Conservation (phyloP, 2,113 vertebrate genomes). For the Gymnocephalus cernua region DNA sequence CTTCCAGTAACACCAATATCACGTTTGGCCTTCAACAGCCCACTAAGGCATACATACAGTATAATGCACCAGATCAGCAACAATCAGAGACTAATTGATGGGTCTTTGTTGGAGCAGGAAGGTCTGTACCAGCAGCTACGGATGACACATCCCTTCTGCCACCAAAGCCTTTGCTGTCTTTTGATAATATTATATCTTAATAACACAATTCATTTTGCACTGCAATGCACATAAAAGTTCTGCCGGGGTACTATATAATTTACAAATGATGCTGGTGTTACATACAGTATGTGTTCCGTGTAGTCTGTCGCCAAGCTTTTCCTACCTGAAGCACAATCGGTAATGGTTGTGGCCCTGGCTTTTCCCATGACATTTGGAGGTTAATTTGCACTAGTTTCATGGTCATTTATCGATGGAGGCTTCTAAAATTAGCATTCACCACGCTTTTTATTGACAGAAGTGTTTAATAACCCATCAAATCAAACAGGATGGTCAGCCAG, state of each 20-base stretch:
- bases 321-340: slow-evolving; percentile 67
- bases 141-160: neutral
- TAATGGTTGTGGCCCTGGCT: slow-evolving; percentile 78
- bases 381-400: slow-evolving; percentile 87
- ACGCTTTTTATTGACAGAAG: slow-evolving; percentile 87
- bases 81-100: neutral
- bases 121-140: neutral
- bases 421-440: slow-evolving; percentile 85
- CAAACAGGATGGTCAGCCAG: slow-evolving; percentile 73
- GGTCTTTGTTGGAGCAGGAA: neutral
- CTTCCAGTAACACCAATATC: neutral
- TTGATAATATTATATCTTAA: slow-evolving; percentile 7
- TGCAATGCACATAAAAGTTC: neutral
- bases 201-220: neutral
- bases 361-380: slow-evolving; percentile 88
- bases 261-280: slow-evolving; percentile 9
- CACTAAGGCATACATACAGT: neutral
- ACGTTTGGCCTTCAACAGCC: neutral
- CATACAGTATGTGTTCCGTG: neutral
- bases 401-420: slow-evolving; percentile 84
- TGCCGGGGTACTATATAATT: neutral
- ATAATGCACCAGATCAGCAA: neutral
- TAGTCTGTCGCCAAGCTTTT: slow-evolving; percentile 48
- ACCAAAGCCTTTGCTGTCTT: neutral
- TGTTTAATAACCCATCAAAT: slow-evolving; percentile 86